Conservation (phyloP, 2,113 vertebrate genomes). For the Rhinolophus sinicus region DNA sequence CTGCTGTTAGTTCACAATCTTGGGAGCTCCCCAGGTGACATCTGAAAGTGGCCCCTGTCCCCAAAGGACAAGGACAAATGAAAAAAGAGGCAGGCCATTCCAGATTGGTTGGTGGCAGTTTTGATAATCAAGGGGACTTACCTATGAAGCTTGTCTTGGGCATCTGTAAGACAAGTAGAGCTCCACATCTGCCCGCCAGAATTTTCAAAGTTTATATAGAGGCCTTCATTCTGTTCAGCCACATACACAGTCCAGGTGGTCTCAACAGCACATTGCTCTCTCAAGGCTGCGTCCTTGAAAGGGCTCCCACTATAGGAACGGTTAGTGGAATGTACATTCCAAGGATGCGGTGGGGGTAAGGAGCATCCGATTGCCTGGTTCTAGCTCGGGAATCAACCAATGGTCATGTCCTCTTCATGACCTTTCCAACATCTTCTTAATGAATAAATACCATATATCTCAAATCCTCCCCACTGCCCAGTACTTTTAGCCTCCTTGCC, state of each 20-base stretch:
- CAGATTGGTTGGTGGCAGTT: neutral
- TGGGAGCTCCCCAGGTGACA: neutral
- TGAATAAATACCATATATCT: neutral
- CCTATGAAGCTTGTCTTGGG: neutral
- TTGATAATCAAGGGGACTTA: neutral
- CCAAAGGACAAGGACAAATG: neutral
- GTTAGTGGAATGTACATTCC: neutral
- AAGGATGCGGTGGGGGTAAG: neutral
- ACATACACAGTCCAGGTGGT: neutral
- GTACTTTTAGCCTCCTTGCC: neutral
- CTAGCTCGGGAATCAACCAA: neutral
- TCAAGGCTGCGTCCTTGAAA: neutral
- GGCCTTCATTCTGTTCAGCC: neutral
- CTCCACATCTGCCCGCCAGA: too few relatives aligned
- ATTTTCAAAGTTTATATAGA: neutral
- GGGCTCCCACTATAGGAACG: neutral
- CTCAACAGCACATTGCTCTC: neutral
- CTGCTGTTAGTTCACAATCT: neutral
- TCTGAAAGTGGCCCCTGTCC: neutral
- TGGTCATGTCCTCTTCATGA: neutral
- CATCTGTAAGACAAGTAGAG: neutral
- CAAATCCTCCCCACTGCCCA: neutral
- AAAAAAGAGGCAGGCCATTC: neutral
- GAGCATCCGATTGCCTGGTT: too few relatives aligned
- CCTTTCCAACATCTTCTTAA: neutral